Evolutionary conservation across 1,140 invertebrate genomes (phyloP), one percentile per base, ranked within the genome.

Genomic region (Anadara kagoshimensis): DNA sequence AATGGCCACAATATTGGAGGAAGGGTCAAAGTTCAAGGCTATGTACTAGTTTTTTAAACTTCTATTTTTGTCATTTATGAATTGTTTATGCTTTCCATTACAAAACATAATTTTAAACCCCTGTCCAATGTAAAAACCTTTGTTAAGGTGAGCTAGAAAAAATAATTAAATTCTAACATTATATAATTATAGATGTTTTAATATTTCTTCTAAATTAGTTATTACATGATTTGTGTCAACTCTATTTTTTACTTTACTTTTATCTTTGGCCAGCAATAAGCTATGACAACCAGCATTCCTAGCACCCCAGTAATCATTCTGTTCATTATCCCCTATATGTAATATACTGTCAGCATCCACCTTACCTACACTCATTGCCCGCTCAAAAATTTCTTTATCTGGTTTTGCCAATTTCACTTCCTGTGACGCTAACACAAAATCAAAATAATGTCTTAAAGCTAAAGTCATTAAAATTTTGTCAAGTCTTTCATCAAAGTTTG

Each of bases 401-500:
- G 96, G 96, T 89, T 98, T 97, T 78, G 93, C 92, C 57, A 90
- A 88, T n/a, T 93, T 92, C 57, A 91, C 90, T 47, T 92, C 90
- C 80, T 95, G 95, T 0, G 95, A 97, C 2, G 92, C 93, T 20
- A 96, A 69, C 56, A 96, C 89, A 90, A 97, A 97, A 77, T 94
- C 91, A 90, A 97, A 96, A 82, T 93, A 93, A 36, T 92, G 85
- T 54, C 90, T 82, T 7, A 97, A 86, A 29, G 91, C 91, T 14
- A 93, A 89, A 73, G 92, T 92, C 4, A 85, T 65, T 29, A 97
- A 88, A 67, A 96, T 92, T 4, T 89, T 88, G 61, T 93, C 89
- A 0, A 97, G 88, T 65, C 95, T 91, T 57, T 94, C 93, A 90
- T 97, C 96, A 90, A 94, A 96, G 89, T 98, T 98, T 16, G 95